Conservation (phyloP, 1,140 invertebrate genomes). For the Lasioglossum albipes region DNA sequence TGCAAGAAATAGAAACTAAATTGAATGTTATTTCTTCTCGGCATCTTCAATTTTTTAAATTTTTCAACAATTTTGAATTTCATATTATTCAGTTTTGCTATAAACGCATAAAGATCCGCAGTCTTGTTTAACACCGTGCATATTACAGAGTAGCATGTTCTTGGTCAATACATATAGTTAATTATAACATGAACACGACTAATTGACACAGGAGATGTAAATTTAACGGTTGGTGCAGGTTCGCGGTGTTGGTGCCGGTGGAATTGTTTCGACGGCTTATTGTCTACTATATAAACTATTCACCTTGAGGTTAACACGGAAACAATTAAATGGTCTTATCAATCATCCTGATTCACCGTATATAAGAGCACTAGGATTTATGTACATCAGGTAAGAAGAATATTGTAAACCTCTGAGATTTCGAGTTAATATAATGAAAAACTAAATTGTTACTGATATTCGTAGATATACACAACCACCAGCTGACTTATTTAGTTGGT, state of each 20-base stretch:
- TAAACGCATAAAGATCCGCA: too few relatives aligned
- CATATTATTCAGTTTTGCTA: too few relatives aligned
- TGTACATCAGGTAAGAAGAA: conserved; percentile 90
- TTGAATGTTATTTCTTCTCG: too few relatives aligned
- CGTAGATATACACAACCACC: conserved; percentile 97
- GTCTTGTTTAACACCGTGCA: conserved; percentile 45
- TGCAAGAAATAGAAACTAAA: too few relatives aligned
- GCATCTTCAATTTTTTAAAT: too few relatives aligned
- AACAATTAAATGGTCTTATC: conserved; percentile 97
- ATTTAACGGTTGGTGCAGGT: conserved; percentile 85
- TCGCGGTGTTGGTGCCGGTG: conserved; percentile 98
- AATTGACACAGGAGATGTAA: conserved; percentile 70
- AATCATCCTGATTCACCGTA: conserved; percentile 98
- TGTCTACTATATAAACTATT: conserved; percentile 99
- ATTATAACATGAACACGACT: conserved; percentile 65
- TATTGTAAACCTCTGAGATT: conserved; percentile 2
- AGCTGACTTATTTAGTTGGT: conserved; percentile 97
- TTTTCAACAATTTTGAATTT: too few relatives aligned
- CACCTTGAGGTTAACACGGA: conserved; percentile 96
- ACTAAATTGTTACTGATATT: conserved; percentile 33
- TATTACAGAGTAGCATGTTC: conserved; percentile 70
- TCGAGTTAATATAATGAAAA: not conserved
- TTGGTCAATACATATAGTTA: conserved; percentile 64
- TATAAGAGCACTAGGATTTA: conserved; percentile 97
- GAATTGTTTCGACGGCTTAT: conserved; percentile 99